phyloP scores from a whole-genome alignment of 2,113 vertebrate species.

The Calyptommatus sinebrachiatus region DNA sequence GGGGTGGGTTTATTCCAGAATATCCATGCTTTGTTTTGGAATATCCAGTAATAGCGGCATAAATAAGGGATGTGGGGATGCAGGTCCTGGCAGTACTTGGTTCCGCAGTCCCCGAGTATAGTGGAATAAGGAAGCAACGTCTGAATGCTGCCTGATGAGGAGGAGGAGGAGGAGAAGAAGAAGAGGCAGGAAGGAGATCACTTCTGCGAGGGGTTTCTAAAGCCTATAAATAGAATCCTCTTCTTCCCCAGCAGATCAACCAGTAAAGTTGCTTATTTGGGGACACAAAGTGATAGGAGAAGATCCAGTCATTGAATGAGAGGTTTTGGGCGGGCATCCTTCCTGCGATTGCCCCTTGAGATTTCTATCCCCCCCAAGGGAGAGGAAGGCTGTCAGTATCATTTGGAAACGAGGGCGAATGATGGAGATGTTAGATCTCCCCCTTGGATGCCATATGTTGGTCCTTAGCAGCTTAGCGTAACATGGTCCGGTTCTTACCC shows the following conservation, averaged over 20 bases:
- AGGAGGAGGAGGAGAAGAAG: background rate
- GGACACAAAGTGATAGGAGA: background rate
- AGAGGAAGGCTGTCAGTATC: background rate
- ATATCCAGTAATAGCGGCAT: too few species aligned
- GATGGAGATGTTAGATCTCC: background rate
- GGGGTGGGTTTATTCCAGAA: too few species aligned
- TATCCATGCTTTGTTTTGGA: too few species aligned
- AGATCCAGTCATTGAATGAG: background rate
- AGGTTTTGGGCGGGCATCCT: conserved; percentile 12
- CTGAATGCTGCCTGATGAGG: too few species aligned
- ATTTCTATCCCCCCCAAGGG: background rate
- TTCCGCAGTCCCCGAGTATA: too few species aligned
- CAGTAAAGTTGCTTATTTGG: conserved; percentile 45
- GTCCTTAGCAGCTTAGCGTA: conserved; percentile 14
- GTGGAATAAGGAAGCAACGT: too few species aligned
- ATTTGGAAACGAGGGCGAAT: background rate
- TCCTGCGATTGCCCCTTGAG: conserved; percentile 24
- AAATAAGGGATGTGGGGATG: too few species aligned
- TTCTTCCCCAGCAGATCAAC: conserved; percentile 6
- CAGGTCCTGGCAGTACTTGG: too few species aligned
- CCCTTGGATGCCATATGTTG: background rate
- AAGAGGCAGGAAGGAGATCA: background rate
- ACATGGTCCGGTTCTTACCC: background rate
- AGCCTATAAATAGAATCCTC: conserved; percentile 15
- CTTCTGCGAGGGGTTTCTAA: background rate